Evolutionary conservation across 2,797 vertebrate species (phyloP).

Genomic region (Benthosema pterotum): DNA sequence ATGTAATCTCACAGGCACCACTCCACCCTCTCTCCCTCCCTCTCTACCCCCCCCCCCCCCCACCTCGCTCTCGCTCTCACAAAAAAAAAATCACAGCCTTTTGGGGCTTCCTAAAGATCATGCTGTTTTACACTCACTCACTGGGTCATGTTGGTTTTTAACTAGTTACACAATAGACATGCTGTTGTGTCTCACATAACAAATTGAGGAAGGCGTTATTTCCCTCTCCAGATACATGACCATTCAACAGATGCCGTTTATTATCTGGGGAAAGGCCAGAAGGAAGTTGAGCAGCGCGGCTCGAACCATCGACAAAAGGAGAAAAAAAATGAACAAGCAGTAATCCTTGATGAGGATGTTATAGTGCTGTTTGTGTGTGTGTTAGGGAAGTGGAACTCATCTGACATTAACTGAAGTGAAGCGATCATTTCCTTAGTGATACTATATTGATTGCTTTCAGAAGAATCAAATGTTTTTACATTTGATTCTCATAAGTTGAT

Average conservation of each 20-base stretch:
- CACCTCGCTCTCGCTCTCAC: neutral
- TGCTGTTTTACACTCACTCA: constrained; percentile 5
- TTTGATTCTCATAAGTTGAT: too few relatives aligned
- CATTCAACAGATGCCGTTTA: neutral
- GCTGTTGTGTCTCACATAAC: neutral
- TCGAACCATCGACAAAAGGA: neutral
- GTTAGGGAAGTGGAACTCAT: too few relatives aligned
- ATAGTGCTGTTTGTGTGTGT: too few relatives aligned
- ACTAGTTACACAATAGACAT: constrained; percentile 30
- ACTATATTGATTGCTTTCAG: too few relatives aligned
- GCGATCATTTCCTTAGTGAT: too few relatives aligned
- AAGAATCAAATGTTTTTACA: too few relatives aligned
- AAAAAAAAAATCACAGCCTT: constrained; percentile 11
- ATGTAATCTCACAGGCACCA: constrained; percentile 50
- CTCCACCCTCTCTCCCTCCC: constrained; percentile 11
- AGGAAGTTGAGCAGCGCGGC: neutral
- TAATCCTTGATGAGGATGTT: too few relatives aligned
- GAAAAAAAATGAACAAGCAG: neutral
- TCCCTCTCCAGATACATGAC: neutral
- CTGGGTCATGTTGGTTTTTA: constrained; percentile 19
- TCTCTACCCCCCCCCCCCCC: neutral
- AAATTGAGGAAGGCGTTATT: constrained; percentile 15
- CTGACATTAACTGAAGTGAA: too few relatives aligned
- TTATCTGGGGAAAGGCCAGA: neutral
- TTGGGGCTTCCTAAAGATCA: constrained; percentile 17